Evolutionary conservation across 2,113 vertebrate genomes (phyloP), one percentile per base, ranked within the genome.

Genomic region (Spilogale gracilis): DNA sequence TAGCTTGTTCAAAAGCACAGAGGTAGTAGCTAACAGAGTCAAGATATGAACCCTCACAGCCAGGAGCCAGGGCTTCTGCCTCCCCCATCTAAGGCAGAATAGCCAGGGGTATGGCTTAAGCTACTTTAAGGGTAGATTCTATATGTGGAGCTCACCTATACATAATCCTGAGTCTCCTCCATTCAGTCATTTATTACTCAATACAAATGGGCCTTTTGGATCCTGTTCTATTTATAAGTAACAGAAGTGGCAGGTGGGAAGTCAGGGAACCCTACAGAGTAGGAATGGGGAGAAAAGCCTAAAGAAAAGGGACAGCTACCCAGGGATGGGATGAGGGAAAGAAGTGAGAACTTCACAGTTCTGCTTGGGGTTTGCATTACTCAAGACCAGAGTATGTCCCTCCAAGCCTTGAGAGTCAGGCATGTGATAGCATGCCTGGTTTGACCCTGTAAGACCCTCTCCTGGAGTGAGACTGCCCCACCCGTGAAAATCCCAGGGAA

Each of bases 201-300:
- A 45, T 5, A 80, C 18, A 27, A 38, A 38, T 87, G 65, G 25
- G n/a, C 43, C 43, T 69, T 61, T 95, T 27, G 9, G 45, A 25
- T 50, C 80, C 45, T 93, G 92, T 74, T 21, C 52, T 89, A 48
- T 52, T 84, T 94, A 65, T 81, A 69, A 83, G 88, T 38, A 61
- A 88, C 69, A 30, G 61, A 95, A 74, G 32, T 23, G 48, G 48
- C 90, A 87, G 30, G 56, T 65, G 43, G 52, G 21, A 89, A 76
- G 45, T 30, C 83, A n/a, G 80, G 30, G 21, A 32, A 38, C 23
- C 21, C 23, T 27, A 63, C 6, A 81, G 48, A 94, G 27, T 30
- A 69, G n/a, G 61, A 89, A 25, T 16, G 18, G 69, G 23, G n/a
- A 81, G 18, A 74, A 63, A 89, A 32, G 45, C 9, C 71, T 84